phyloP scores from a whole-genome alignment of 2,888 invertebrate genomes.

The Tachystola acroxantha region DNA sequence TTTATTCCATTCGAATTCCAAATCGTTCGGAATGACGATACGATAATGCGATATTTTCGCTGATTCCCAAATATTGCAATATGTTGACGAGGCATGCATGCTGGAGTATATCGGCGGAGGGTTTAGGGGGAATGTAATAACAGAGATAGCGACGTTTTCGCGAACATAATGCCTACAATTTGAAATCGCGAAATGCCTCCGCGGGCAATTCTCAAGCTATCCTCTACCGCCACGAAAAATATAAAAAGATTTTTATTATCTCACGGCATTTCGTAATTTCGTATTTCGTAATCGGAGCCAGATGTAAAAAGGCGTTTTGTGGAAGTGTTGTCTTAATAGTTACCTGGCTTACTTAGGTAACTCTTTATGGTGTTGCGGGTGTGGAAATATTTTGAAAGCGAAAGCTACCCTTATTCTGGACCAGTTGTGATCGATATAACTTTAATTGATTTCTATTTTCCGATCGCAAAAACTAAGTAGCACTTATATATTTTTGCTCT shows the following conservation, averaged over 20 bases:
- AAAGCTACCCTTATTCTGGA: too few relatives aligned
- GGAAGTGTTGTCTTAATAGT: too few relatives aligned
- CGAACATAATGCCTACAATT: slow-evolving; percentile 36
- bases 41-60: slow-evolving; percentile 33
- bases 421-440: too few relatives aligned
- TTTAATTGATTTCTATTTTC: too few relatives aligned
- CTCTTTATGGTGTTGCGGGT: too few relatives aligned
- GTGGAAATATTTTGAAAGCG: too few relatives aligned
- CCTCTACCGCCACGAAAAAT: slow-evolving; percentile 38
- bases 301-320: slow-evolving; percentile 21
- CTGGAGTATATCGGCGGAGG: slow-evolving; percentile 34
- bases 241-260: slow-evolving; percentile 43
- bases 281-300: slow-evolving; percentile 22
- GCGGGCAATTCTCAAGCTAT: slow-evolving; percentile 45
- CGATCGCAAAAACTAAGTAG: too few relatives aligned
- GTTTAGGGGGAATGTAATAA: slow-evolving; percentile 24
- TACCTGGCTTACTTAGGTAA: too few relatives aligned
- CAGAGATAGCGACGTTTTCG: slow-evolving; percentile 34
- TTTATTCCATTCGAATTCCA: slow-evolving; percentile 38
- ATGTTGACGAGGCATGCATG: slow-evolving; percentile 32
- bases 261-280: slow-evolving; percentile 18
- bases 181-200: slow-evolving; percentile 53
- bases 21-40: slow-evolving; percentile 25
- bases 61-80: slow-evolving; percentile 46
- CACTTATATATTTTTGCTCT: too few relatives aligned